Conservation (phyloP, 2,797 vertebrate genomes). For the Nannoperca obscura region DNA sequence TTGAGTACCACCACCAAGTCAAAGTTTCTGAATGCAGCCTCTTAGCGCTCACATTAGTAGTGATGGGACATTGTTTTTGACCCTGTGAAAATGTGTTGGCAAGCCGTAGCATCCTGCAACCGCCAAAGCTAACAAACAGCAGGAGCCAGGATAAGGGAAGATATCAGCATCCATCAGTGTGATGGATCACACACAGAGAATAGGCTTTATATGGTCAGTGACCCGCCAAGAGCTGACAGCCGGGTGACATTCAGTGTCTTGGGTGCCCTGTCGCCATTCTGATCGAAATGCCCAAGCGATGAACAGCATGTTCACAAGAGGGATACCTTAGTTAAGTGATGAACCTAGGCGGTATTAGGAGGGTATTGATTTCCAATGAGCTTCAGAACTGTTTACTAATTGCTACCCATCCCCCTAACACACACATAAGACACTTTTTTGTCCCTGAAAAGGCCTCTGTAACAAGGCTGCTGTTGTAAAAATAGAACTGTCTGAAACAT, state of each 20-base stretch:
- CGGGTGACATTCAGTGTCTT: constrained; percentile 49
- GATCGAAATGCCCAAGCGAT: constrained; percentile 44
- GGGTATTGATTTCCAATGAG: constrained; percentile 52
- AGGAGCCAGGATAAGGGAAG: constrained; percentile 68
- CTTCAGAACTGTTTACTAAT: constrained; percentile 31
- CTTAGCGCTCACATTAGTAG: constrained; percentile 37
- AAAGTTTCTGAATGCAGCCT: constrained; percentile 46
- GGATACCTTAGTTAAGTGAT: constrained; percentile 21
- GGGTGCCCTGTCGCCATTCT: constrained; percentile 30
- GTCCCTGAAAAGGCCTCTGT: constrained; percentile 19
- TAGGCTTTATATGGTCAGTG: constrained; percentile 54
- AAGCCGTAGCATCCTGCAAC: constrained; percentile 35
- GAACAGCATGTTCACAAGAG: constrained; percentile 14
- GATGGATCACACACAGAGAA: constrained; percentile 65
- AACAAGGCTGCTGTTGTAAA: neutral
- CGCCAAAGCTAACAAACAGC: constrained; percentile 43
- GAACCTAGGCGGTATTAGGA: neutral
- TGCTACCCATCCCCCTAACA: neutral
- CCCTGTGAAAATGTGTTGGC: constrained; percentile 65
- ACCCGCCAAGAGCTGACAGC: constrained; percentile 48
- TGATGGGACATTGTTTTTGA: constrained; percentile 52
- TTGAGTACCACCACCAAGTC: constrained; percentile 43
- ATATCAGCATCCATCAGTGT: constrained; percentile 73
- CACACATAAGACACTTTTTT: constrained; percentile 7
- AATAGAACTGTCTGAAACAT: too few relatives aligned